Evolutionary conservation across 2,797 vertebrate species (phyloP).

Genomic region (Helicolenus hilgendorfi): DNA sequence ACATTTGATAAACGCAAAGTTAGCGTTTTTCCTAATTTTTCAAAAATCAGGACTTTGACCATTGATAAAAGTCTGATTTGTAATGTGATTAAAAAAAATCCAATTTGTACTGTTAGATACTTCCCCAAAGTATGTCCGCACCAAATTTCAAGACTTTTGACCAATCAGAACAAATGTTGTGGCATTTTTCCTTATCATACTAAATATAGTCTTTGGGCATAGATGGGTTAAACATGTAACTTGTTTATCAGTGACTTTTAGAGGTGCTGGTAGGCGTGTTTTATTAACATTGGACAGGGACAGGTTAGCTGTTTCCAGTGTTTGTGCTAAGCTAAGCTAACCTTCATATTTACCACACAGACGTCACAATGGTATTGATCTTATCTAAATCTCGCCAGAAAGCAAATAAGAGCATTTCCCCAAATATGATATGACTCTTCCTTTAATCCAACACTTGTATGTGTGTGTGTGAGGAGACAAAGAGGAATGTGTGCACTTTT

Average conservation of each 20-base stretch:
- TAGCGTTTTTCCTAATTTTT: too few relatives aligned
- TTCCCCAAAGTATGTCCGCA: too few relatives aligned
- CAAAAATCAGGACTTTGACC: too few relatives aligned
- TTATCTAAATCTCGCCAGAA: not conserved
- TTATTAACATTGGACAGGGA: not conserved
- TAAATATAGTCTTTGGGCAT: too few relatives aligned
- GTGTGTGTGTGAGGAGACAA: not conserved
- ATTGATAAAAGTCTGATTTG: too few relatives aligned
- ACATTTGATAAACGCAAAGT: too few relatives aligned
- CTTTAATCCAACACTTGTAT: not conserved
- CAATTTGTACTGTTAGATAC: too few relatives aligned
- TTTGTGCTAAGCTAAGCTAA: not conserved
- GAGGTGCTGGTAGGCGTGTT: not conserved
- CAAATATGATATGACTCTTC: not conserved
- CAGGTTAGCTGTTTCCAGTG: not conserved
- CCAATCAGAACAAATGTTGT: too few relatives aligned
- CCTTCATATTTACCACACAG: not conserved
- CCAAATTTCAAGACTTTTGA: too few relatives aligned
- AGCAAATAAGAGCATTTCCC: not conserved
- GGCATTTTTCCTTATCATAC: too few relatives aligned
- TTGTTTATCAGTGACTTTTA: not conserved
- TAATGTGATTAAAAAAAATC: fast-evolving
- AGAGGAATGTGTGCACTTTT: not conserved
- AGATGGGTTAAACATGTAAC: not conserved
- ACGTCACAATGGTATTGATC: not conserved